Conservation (phyloP, 2,888 invertebrate species). For the Trachelus stipa region DNA sequence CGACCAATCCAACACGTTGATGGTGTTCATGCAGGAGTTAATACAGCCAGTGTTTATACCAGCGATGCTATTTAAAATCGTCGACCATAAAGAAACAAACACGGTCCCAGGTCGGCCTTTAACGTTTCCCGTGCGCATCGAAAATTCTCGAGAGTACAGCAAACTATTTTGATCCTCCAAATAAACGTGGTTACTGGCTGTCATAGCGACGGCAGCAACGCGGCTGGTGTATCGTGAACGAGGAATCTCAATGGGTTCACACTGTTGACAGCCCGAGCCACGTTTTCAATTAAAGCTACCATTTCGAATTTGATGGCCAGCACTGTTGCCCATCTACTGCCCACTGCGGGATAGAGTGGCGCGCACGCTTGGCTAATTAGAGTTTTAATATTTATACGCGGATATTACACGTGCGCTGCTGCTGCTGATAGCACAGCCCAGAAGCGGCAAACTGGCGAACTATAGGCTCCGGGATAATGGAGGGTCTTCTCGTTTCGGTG, state of each 20-base stretch:
- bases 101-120: not conserved
- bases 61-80: slow-evolving; percentile 45
- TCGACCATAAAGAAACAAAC: slow-evolving; percentile 3
- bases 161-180: not conserved
- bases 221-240: slow-evolving; percentile 29
- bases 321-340: slow-evolving; percentile 7
- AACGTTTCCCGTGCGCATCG: not conserved
- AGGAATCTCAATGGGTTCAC: slow-evolving; percentile 5
- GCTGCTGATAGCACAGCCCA: slow-evolving; percentile 9
- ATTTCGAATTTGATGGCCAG: slow-evolving; percentile 55
- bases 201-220: slow-evolving; percentile 6
- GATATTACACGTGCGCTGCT: slow-evolving; percentile 45
- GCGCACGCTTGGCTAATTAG: slow-evolving; percentile 48
- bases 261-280: slow-evolving; percentile 24
- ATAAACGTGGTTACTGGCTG: slow-evolving; percentile 4
- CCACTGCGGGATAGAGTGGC: slow-evolving; percentile 9
- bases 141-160: not conserved
- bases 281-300: slow-evolving; percentile 59
- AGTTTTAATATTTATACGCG: slow-evolving; percentile 55
- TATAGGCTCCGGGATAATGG: not conserved
- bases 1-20: not conserved
- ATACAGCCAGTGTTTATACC: slow-evolving; percentile 48
- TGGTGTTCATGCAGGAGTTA: slow-evolving; percentile 30
- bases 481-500: not conserved
- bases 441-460: not conserved